Evolutionary conservation across 2,888 invertebrate genomes (phyloP), one percentile per base, ranked within the genome.

Genomic region (Petrolisthes cinctipes): DNA sequence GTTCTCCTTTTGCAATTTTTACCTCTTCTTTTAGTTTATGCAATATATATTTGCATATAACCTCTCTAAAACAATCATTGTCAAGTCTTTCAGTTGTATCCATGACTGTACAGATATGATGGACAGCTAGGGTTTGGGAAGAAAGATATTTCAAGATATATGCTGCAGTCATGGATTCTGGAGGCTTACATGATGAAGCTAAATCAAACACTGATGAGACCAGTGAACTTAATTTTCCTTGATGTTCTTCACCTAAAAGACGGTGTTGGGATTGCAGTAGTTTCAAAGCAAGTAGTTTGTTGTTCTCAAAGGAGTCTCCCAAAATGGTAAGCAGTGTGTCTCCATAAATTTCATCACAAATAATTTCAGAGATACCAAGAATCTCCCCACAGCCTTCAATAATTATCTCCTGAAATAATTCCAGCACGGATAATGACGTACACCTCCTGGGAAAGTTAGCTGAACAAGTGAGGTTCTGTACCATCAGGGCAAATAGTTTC

Each of bases 271-370:
- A 66, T 53, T 54, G 54, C 20, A 91, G 68, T 4, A 90, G 86
- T 54, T 80, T 88, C 56, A 90, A 83, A 20, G 90, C 89, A 66
- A 90, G 82, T 4, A 83, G 54, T 83, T 91, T 91, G 83, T 91
- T 91, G 82, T 51, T 85, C 79, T 90, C 89, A 86, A 88, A 91
- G 66, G 86, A 89, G 79, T 91, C 91, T 66, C 79, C 82, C 37
- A 76, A 87, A n/a, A 82, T 83, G 80, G 61, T 76, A 6, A 88
- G 54, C 57, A 88, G 84, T 4, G 84, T 88, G 20, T 88, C 87
- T 51, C 61, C 23, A 73, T 84, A 88, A 5, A 51, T 57, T 6
- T 88, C 68, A 17, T 68, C 56, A 7, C 84, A 75, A 20, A 7
- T 20, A 11, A 88, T 51, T 9, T 84, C 53, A n/a, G 14, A 14